Evolutionary conservation across 2,797 vertebrate species (phyloP), one percentile per base, ranked within the genome.

Genomic region (Molothrus ater): DNA sequence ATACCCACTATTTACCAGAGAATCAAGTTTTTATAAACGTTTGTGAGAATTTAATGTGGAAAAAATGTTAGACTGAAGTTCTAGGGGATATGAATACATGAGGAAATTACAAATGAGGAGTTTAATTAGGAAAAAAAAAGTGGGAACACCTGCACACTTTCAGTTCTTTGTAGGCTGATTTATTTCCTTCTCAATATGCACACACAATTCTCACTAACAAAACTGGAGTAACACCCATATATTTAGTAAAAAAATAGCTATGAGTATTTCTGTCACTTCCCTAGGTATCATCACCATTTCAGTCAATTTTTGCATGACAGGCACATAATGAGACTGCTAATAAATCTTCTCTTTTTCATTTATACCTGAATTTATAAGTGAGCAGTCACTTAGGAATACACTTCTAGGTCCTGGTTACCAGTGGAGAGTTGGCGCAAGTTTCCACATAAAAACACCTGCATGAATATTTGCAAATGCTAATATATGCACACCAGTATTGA

Each of bases 41-140:
- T 36, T 94, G 7, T 80, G 51, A 92, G 38, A 10, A 51, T 69
- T 28, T n/a, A 73, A 19, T 56, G 38, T 72, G 63, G 3, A 9
- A 78, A 90, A 92, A 70, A 63, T 48, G 2, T 45, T 93, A 31
- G 61, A 17, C 20, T 61, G 36, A 88, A 92, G 18, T n/a, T 90
- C 25, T 78, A 83, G 73, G 7, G 25, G 6, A 26, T 59, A 86
- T 20, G 75, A 94, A 91, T 84, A 63, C n/a, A 65, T 12, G 48
- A 28, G 34, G n/a, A 90, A 93, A 88, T 69, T 92, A 86, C 31
- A 95, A 88, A 92, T 69, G 59, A 94, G 32, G 21, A 31, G 61
- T 72, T 92, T 86, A 93, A 96, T 86, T 54, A 80, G 42, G 73
- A 88, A 91, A 94, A 87, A 92, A 79, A 85, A 96, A 96, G 42